phyloP scores from a whole-genome alignment of 1,140 invertebrate species.

The Ylistrum balloti region DNA sequence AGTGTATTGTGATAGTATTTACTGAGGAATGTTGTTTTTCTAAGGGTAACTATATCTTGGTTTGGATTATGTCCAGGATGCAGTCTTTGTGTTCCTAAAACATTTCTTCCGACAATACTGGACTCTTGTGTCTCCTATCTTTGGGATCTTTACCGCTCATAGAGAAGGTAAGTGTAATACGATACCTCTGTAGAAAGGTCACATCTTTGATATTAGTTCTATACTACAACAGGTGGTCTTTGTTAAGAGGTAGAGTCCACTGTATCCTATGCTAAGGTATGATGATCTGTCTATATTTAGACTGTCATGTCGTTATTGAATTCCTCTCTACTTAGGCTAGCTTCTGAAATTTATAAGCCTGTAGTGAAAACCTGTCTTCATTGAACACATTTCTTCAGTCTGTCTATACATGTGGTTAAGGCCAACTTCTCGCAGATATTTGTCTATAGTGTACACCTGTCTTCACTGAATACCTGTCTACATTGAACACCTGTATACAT shows the following conservation, averaged over 20 bases:
- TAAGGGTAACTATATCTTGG: background rate
- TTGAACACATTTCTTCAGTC: background rate
- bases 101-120: background rate
- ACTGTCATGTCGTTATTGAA: too few species aligned
- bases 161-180: background rate
- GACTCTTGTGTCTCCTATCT: background rate
- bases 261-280: too few species aligned
- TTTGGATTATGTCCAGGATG: conserved; percentile 34
- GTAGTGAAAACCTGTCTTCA: background rate
- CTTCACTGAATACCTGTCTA: background rate
- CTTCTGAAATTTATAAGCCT: too few species aligned
- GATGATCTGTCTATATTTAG: too few species aligned
- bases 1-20: background rate
- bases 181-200: too few species aligned
- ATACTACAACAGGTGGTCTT: too few species aligned
- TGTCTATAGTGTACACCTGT: background rate
- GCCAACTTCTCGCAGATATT: too few species aligned
- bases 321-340: too few species aligned
- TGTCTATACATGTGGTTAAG: too few species aligned
- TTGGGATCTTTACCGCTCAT: background rate
- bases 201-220: too few species aligned
- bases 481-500: background rate
- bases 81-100: background rate
- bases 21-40: conserved; percentile 10
- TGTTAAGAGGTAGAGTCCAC: too few species aligned